These are phyloP conservation scores for Himalopsyche japonica DNA, from an alignment of 2,888 invertebrate species.

Conservation along the genomic window DNA sequence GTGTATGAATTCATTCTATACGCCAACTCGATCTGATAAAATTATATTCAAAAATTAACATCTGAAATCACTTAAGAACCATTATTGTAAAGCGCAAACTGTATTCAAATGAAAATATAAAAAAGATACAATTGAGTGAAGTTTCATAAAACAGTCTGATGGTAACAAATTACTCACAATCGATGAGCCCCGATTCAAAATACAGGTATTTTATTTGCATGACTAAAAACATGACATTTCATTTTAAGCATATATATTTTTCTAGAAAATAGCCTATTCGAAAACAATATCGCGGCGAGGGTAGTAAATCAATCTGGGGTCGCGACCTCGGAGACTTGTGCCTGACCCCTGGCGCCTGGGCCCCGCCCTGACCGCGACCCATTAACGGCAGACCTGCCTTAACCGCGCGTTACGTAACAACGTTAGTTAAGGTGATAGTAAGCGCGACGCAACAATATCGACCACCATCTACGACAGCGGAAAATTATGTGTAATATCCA, in stretches of 20 bases:
- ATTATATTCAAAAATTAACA: too few species aligned
- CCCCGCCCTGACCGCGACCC: neutral
- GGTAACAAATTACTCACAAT: neutral
- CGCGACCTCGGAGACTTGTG: neutral
- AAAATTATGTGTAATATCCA: neutral
- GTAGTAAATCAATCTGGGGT: neutral
- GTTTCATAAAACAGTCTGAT: neutral
- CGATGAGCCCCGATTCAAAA: neutral
- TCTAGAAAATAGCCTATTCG: too few species aligned
- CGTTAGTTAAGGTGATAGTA: neutral
- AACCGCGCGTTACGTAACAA: neutral
- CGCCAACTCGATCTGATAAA: too few species aligned
- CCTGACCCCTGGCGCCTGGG: neutral
- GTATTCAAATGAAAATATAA: too few species aligned
- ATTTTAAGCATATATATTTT: too few species aligned
- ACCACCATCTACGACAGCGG: neutral
- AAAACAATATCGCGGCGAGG: neutral
- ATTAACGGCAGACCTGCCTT: neutral
- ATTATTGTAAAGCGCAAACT: too few species aligned
- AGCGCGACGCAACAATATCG: neutral
- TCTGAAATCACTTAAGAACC: too few species aligned
- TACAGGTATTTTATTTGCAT: too few species aligned
- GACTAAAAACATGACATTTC: too few species aligned
- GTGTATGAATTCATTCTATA: too few species aligned
- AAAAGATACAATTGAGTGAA: neutral